A percentile compares a stretch with the other conserved stretches of the same genome.
phyloP scores from a whole-genome alignment of 2,113 vertebrate species.

The Theropithecus gelada region DNA sequence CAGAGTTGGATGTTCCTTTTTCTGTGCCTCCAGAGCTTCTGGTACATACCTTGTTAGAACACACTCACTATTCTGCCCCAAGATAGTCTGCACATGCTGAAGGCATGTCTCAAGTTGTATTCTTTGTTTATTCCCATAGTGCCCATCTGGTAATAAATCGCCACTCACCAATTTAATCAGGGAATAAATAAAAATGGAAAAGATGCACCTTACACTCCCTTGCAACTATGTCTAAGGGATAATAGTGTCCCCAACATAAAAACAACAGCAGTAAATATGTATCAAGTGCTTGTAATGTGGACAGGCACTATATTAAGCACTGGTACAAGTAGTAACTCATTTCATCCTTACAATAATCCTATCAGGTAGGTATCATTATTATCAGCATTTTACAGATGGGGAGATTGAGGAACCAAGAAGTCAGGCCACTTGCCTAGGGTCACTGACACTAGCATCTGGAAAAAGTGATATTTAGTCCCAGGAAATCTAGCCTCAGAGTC shows the following conservation, averaged over 20 bases:
- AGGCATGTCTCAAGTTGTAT: neutral
- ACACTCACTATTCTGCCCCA: neutral
- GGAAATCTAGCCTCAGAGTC: neutral
- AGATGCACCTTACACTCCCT: neutral
- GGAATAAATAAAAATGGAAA: neutral
- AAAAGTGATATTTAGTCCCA: constrained; percentile 2
- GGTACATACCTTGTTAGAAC: neutral
- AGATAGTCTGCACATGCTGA: neutral
- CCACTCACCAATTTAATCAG: neutral
- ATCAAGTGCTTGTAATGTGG: neutral
- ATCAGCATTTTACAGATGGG: constrained; percentile 14
- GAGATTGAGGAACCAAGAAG: neutral
- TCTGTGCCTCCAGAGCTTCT: neutral
- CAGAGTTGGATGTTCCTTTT: neutral
- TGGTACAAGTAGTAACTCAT: neutral
- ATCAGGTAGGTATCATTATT: neutral
- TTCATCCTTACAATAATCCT: neutral
- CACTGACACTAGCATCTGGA: neutral
- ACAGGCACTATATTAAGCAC: neutral
- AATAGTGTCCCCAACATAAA: neutral
- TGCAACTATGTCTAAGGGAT: neutral
- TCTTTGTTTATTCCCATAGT: neutral
- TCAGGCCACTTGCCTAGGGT: neutral
- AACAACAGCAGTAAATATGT: neutral
- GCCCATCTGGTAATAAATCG: neutral